A percentile compares a stretch with the other conserved stretches of the same genome.
Conservation (phyloP, 2,113 vertebrate species). For the Callorhinus ursinus region DNA sequence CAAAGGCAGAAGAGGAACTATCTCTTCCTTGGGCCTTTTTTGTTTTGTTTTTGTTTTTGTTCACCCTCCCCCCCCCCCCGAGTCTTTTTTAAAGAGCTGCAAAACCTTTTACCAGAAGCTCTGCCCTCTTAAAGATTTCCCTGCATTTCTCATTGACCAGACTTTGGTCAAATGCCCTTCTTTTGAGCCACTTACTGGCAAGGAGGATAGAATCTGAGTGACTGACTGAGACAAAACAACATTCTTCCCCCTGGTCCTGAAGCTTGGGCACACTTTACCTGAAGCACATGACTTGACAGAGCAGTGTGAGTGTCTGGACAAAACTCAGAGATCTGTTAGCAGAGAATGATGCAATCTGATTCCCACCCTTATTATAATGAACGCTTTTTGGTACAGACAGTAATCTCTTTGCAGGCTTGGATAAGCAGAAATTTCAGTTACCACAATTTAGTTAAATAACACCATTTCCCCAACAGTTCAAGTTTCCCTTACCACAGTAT, state of each 20-base stretch:
- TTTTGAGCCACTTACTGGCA: background rate
- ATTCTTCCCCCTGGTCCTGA: background rate
- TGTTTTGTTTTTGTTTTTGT: background rate
- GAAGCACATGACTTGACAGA: background rate
- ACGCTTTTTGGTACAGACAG: background rate
- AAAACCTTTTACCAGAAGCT: background rate
- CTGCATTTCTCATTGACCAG: background rate
- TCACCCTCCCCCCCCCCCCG: rapidly evolving
- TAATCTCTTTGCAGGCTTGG: background rate
- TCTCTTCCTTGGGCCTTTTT: background rate
- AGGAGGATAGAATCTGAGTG: background rate
- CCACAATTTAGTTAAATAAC: background rate
- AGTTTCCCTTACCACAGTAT: background rate
- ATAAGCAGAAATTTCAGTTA: background rate
- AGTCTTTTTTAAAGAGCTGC: background rate
- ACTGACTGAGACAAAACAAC: background rate
- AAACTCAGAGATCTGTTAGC: background rate
- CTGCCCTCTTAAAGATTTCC: background rate
- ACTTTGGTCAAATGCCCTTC: background rate
- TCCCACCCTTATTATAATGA: background rate
- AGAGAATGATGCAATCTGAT: background rate
- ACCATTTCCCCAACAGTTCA: background rate
- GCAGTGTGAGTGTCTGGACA: background rate
- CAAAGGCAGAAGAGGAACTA: background rate
- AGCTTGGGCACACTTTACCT: background rate